Evolutionary conservation across 2,888 invertebrate species (phyloP).

Genomic region (Ceramica pisi): DNA sequence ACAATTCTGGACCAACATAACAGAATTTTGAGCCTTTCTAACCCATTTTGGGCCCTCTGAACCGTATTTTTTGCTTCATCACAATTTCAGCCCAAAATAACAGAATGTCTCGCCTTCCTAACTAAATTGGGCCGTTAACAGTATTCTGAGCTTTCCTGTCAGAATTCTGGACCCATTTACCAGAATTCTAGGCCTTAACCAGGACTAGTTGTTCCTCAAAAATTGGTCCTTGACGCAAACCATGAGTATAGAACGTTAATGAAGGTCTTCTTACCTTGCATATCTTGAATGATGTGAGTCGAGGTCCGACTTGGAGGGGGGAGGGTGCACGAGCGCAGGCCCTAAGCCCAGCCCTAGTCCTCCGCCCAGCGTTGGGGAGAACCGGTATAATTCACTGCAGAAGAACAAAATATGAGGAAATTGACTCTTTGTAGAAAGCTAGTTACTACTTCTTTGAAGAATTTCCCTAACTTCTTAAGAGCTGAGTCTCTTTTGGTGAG

Average conservation of each 20-base stretch:
- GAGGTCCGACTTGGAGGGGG: conserved; percentile 92
- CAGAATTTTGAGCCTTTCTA: too few species aligned
- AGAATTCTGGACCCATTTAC: not conserved
- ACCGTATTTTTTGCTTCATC: too few species aligned
- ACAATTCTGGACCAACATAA: too few species aligned
- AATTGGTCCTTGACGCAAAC: too few species aligned
- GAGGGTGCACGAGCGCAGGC: conserved; percentile 94
- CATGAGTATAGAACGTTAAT: not conserved
- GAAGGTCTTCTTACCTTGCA: conserved; percentile 83
- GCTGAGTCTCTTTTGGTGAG: too few species aligned
- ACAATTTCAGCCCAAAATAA: too few species aligned
- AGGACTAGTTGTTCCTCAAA: too few species aligned
- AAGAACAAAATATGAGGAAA: conserved; percentile 29
- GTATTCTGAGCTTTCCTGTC: too few species aligned
- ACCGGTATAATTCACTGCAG: conserved; percentile 96
- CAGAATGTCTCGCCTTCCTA: not conserved
- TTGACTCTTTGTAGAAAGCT: conserved; percentile 34
- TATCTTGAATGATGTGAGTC: conserved; percentile 91
- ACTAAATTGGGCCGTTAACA: not conserved
- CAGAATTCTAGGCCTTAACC: not conserved
- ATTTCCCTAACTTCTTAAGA: not conserved
- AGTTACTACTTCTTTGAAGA: conserved; percentile 49
- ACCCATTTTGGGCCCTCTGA: too few species aligned
- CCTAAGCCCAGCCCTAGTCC: conserved; percentile 93
- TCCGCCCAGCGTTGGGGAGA: conserved; percentile 96